phyloP scores from a whole-genome alignment of 2,797 vertebrate species.

The Masticophis lateralis region DNA sequence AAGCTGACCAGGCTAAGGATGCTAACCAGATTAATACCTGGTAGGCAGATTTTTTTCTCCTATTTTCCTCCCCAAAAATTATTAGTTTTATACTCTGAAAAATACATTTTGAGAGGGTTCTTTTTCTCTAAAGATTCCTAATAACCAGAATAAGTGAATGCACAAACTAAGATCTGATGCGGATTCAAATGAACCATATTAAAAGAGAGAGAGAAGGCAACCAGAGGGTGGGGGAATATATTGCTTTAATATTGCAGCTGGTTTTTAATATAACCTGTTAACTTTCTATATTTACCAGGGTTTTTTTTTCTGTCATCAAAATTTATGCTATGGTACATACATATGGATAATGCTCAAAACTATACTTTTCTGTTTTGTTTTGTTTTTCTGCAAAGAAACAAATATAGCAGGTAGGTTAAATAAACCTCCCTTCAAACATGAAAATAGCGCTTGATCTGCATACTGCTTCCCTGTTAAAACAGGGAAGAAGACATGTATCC shows the following conservation, averaged over 20 bases:
- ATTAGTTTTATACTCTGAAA: too few relatives aligned
- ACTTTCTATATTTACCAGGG: not conserved
- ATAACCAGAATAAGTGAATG: not conserved
- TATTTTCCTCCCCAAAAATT: too few relatives aligned
- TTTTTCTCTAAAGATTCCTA: not conserved
- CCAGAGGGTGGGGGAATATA: not conserved
- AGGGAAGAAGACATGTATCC: conserved; percentile 54
- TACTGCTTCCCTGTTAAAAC: conserved; percentile 59
- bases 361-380: not conserved
- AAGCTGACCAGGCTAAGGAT: too few relatives aligned
- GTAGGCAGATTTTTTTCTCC: too few relatives aligned
- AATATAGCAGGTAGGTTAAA: conserved; percentile 36
- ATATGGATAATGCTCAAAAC: conserved; percentile 7
- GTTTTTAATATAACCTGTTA: not conserved
- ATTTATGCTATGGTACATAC: not conserved
- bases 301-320: not conserved
- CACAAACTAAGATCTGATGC: not conserved
- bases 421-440: conserved; percentile 27
- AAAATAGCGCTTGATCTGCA: conserved; percentile 54
- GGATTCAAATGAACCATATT: not conserved
- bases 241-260: not conserved
- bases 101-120: not conserved
- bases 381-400: conserved; percentile 14
- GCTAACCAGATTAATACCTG: too few relatives aligned
- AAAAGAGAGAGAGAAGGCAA: not conserved